phyloP scores from a whole-genome alignment of 2,888 invertebrate genomes.

The Palloptera scutellata region DNA sequence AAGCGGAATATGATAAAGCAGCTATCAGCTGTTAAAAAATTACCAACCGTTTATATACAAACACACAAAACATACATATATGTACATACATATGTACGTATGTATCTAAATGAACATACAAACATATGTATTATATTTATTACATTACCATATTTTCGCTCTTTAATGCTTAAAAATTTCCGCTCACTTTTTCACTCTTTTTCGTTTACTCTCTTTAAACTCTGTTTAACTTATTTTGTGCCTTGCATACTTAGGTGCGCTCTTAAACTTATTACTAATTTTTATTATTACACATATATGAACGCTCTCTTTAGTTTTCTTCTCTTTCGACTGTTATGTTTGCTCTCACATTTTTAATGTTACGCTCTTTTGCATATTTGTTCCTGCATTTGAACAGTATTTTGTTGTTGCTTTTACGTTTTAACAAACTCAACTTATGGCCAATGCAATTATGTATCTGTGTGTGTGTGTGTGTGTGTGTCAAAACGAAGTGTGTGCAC shows the following conservation, averaged over 20 bases:
- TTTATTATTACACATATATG: too few species aligned
- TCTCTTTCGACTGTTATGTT: background rate
- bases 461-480: background rate
- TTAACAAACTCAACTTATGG: background rate
- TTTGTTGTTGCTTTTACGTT: background rate
- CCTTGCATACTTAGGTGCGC: too few species aligned
- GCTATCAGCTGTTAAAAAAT: background rate
- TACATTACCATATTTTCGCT: too few species aligned
- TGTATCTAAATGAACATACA: conserved; percentile 1
- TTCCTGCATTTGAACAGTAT: background rate
- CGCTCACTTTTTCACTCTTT: background rate
- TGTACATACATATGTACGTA: conserved; percentile 16
- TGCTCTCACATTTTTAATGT: background rate
- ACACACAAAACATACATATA: background rate
- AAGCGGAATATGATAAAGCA: conserved; percentile 5
- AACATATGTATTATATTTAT: conserved; percentile 15
- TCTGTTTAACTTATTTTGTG: too few species aligned
- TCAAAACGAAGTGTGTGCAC: background rate
- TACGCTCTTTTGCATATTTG: background rate
- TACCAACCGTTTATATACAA: background rate
- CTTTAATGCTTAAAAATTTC: too few species aligned
- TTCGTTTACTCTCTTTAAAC: too few species aligned
- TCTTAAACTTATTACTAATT: too few species aligned
- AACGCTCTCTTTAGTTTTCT: background rate
- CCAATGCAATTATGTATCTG: background rate